Conservation (phyloP, 2,797 vertebrate genomes). For the Antrozous pallidus region DNA sequence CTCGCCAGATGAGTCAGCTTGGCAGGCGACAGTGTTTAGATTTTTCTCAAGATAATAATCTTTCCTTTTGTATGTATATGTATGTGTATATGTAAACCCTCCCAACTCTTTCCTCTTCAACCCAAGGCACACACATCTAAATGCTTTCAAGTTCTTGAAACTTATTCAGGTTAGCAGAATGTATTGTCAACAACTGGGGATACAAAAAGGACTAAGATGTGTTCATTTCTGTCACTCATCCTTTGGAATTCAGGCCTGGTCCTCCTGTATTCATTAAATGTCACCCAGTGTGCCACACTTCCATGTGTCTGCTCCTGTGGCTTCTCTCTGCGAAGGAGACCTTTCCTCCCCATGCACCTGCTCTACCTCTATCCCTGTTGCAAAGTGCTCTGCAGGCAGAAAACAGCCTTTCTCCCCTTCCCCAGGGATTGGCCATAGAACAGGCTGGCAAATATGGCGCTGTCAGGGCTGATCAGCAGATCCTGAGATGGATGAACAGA, state of each 20-base stretch:
- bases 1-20: neutral
- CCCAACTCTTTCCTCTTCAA: neutral
- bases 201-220: neutral
- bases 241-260: neutral
- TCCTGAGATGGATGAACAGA: no score
- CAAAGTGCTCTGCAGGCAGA: neutral
- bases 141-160: neutral
- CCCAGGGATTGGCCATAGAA: neutral
- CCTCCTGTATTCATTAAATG: neutral
- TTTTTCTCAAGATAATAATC: constrained; percentile 1
- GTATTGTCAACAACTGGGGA: neutral
- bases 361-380: neutral
- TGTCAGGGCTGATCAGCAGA: no score
- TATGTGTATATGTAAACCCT: neutral
- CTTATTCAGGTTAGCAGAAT: neutral
- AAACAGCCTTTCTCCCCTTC: neutral
- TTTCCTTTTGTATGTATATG: neutral
- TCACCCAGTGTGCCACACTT: neutral
- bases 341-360: neutral
- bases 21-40: neutral
- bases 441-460: neutral
- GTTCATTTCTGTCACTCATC: neutral
- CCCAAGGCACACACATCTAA: neutral
- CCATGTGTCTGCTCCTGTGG: neutral
- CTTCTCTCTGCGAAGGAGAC: neutral